phyloP scores from a whole-genome alignment of 2,797 vertebrate species.

The Phalloptychus januarius region DNA sequence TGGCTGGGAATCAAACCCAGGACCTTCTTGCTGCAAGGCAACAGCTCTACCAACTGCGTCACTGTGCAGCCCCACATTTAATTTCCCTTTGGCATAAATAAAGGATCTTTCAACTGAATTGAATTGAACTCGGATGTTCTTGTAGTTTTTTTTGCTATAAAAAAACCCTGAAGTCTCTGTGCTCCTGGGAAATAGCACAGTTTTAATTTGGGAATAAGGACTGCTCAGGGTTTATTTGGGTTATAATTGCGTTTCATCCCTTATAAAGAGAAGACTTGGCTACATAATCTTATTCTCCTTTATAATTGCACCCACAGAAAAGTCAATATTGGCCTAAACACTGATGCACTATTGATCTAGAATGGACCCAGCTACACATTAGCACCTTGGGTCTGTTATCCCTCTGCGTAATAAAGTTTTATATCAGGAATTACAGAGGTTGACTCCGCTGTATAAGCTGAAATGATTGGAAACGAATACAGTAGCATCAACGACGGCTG shows the following conservation, averaged over 20 bases:
- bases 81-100: neutral
- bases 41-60: no score
- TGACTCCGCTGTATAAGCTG: slow-evolving; percentile 4
- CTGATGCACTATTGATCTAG: slow-evolving; percentile 64
- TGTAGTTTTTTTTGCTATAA: slow-evolving; percentile 11
- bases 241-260: slow-evolving; percentile 51
- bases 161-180: slow-evolving; percentile 33
- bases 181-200: slow-evolving; percentile 43
- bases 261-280: slow-evolving; percentile 57
- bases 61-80: no score
- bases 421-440: slow-evolving; percentile 13
- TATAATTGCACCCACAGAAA: slow-evolving; percentile 60
- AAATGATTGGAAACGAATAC: slow-evolving; percentile 4
- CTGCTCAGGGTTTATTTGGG: slow-evolving; percentile 36
- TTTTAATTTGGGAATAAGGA: slow-evolving; percentile 49
- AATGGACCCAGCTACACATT: slow-evolving; percentile 49
- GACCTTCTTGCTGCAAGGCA: no score
- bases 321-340: slow-evolving; percentile 69
- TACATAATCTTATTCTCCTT: slow-evolving; percentile 55
- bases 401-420: slow-evolving; percentile 15
- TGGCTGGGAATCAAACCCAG: no score
- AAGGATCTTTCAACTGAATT: neutral
- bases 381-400: slow-evolving; percentile 45
- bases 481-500: neutral
- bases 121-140: neutral